These are phyloP conservation scores for Leucoraja ocellata DNA, from an alignment of 2,797 vertebrate species.

Conservation along the genomic window DNA sequence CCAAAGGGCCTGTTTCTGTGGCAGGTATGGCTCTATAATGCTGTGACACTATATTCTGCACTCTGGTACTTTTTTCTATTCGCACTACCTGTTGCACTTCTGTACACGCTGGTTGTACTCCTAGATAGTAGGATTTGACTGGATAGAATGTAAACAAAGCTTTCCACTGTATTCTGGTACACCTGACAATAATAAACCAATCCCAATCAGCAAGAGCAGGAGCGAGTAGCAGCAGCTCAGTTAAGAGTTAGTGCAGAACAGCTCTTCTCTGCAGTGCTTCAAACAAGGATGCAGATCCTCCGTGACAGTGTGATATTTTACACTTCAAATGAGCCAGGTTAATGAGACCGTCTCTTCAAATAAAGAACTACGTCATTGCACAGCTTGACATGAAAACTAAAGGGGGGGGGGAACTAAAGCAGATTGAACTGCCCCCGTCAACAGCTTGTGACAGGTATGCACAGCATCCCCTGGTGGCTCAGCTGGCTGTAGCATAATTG, in stretches of 20 bases:
- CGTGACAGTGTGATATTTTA: constrained; percentile 34
- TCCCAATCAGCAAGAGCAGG: not conserved
- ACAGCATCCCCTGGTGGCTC: constrained; percentile 32
- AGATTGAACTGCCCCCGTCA: not conserved
- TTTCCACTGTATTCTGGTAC: no score
- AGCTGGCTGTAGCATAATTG: not conserved
- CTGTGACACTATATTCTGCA: no score
- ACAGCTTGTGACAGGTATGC: not conserved
- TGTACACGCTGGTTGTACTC: no score
- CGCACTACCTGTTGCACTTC: no score
- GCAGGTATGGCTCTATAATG: no score
- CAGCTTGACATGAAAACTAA: constrained; percentile 33
- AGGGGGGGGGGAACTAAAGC: not conserved
- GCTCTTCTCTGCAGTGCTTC: constrained; percentile 14
- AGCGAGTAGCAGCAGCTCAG: not conserved
- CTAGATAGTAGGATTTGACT: no score
- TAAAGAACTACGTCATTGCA: constrained; percentile 20
- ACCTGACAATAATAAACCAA: no score
- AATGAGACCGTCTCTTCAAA: constrained; percentile 25
- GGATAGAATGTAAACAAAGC: no score
- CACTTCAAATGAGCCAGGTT: constrained; percentile 38
- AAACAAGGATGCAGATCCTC: constrained; percentile 27
- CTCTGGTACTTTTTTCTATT: no score
- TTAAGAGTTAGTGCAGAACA: not conserved
- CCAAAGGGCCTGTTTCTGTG: no score